Evolutionary conservation across 2,888 invertebrate species (phyloP).

Genomic region (Trachelus iudaicus): DNA sequence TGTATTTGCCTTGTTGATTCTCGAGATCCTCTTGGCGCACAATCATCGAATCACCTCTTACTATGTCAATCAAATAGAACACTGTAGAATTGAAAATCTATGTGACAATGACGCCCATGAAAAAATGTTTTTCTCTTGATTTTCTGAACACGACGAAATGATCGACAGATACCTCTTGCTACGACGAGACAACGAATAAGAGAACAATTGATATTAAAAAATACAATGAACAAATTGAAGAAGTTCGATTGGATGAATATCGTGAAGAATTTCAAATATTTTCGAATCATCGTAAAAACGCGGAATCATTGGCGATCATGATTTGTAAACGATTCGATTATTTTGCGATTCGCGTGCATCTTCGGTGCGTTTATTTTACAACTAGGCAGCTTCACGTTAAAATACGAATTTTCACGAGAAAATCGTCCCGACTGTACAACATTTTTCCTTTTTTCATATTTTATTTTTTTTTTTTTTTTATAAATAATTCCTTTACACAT

Average conservation of each 20-base stretch:
- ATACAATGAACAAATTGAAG: background rate
- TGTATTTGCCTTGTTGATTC: background rate
- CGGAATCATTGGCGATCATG: too few species aligned
- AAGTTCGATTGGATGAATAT: background rate
- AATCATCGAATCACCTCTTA: background rate
- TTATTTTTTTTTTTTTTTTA: constrained; percentile 32
- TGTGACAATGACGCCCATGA: background rate
- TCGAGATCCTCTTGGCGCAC: background rate
- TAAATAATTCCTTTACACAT: constrained; percentile 57
- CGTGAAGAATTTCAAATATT: background rate
- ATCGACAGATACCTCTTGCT: background rate
- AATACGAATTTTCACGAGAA: constrained; percentile 35
- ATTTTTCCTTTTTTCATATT: constrained; percentile 15
- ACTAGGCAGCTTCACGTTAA: background rate
- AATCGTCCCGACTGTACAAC: constrained; percentile 51
- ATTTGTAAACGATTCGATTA: background rate
- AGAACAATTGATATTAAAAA: background rate
- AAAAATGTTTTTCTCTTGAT: background rate
- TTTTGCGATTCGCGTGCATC: background rate
- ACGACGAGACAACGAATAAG: background rate
- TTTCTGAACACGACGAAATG: background rate
- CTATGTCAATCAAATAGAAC: background rate
- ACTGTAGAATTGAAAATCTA: background rate
- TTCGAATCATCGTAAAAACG: background rate
- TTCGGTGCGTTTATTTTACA: background rate